Evolutionary conservation across 2,113 vertebrate genomes (phyloP), one percentile per base, ranked within the genome.

Genomic region (Syrmaticus mikado): DNA sequence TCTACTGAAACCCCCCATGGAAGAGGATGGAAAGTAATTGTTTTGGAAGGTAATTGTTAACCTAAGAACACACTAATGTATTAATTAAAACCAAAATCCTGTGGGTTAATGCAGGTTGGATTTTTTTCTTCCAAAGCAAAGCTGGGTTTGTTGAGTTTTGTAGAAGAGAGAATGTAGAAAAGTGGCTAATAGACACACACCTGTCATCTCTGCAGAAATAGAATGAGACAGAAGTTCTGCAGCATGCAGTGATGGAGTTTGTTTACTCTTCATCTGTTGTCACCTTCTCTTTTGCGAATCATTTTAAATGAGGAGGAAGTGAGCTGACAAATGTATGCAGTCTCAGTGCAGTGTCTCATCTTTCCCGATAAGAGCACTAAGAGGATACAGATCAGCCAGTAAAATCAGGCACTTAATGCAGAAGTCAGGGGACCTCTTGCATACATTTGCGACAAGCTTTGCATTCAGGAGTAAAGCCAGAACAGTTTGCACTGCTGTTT

Each of bases 271-370:
- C 19, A 80, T 84, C 46, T 78, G 13, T 65, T 76, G 74, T 46
- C 53, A 53, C 2, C 18, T 81, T 88, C 57, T 74, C 34, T 84
- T 75, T 53, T 45, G 78, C 27, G 60, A 89, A 52, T 83, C 24
- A 71, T 80, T 87, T 90, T 73, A 92, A 73, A 89, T 18, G 34
- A 91, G n/a, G 50, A 90, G 62, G 41, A 91, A 92, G 19, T n/a
- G 15, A 92, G 82, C 40, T 79, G 74, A 55, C 66, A 85, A 82
- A 76, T 82, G 93, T 3, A 58, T 52, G n/a, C 64, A 82, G 62
- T 65, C 30, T 78, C 78, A 70, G 87, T 82, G 36, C 62, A 15
- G 3, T 14, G 22, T 68, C 72, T 90, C 61, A 38, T 82, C 62
- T 92, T 82, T 76, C 27, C 11, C 52, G 61, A 11, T 87, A 86